These are phyloP conservation scores for Bombus pyrosoma DNA, from an alignment of 1,140 invertebrate species.

Conservation along the genomic window DNA sequence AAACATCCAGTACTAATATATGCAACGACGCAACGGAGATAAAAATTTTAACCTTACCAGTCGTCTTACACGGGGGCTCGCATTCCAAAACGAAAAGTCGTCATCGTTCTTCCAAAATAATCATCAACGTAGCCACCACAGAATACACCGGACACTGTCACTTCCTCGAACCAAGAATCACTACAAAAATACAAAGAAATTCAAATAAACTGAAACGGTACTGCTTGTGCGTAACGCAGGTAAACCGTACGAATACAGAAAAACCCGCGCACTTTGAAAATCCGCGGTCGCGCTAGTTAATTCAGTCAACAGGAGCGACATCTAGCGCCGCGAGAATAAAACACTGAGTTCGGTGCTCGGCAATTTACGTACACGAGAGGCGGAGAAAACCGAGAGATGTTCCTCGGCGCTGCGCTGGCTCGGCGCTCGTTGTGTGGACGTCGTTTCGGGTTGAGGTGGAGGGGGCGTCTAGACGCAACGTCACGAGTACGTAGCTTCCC, in stretches of 20 bases:
- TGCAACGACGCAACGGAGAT: background rate
- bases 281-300: background rate
- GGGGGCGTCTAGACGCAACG: constrained; percentile 82
- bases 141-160: background rate
- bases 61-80: background rate
- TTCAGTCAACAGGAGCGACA: constrained; percentile 33
- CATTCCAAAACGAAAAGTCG: too few species aligned
- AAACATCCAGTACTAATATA: background rate
- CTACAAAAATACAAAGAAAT: background rate
- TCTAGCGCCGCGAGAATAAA: constrained; percentile 43
- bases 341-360: background rate
- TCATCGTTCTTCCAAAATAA: background rate
- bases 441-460: constrained; percentile 78
- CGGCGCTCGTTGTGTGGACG: constrained; percentile 64
- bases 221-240: background rate
- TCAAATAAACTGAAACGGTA: background rate
- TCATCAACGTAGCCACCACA: background rate
- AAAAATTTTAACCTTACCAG: background rate
- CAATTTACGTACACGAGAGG: constrained; percentile 46
- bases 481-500: constrained; percentile 79
- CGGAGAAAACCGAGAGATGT: constrained; percentile 62
- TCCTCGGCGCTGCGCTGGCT: constrained; percentile 43
- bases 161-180: background rate
- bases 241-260: background rate
- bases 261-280: constrained; percentile 39